A percentile compares a stretch with the other conserved stretches of the same genome.
Conservation (phyloP, 2,113 vertebrate genomes). For the cattle (Bos taurus) region ARS-UCD2.0 NC_037342.1:16044501-16045000, state of each 20-base stretch:
- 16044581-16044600: neutral
- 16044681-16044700: neutral
- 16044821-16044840: neutral
- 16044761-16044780: neutral
- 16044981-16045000: neutral
- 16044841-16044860: neutral
- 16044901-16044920: neutral
- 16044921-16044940: neutral
- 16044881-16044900: neutral
- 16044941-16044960: neutral
- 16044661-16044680: neutral
- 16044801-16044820: neutral
- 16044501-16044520: neutral
- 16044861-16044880: neutral
- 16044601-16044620: neutral
- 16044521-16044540: neutral
- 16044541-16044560: neutral
- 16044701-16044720: neutral
- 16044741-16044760: neutral
- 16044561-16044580: neutral
- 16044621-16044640: neutral
- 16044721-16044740: neutral
- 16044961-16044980: neutral
- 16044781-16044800: neutral
- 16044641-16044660: rapidly evolving